Conservation (phyloP, 1,140 invertebrate species). For the Musca vetustissima region DNA sequence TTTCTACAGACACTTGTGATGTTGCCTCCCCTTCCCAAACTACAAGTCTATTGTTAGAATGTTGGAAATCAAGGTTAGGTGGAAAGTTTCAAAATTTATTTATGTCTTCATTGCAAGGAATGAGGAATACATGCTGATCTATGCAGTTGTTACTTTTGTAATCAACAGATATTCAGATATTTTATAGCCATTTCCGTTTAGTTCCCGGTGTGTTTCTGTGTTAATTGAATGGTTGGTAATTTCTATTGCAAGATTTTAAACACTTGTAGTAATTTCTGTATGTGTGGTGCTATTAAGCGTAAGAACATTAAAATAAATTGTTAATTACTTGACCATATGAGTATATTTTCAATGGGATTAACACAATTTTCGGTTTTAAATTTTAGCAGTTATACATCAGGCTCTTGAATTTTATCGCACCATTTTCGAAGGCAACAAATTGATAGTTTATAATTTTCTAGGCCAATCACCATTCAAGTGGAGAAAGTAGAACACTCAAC, state of each 20-base stretch:
- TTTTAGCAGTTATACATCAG: too few species aligned
- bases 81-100: too few species aligned
- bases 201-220: not conserved
- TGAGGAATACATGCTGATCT: too few species aligned
- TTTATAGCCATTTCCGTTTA: too few species aligned
- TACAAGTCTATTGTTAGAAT: not conserved
- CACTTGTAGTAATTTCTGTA: constrained; percentile 8
- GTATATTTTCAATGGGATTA: not conserved
- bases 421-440: too few species aligned
- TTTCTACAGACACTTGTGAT: not conserved
- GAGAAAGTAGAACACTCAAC: too few species aligned
- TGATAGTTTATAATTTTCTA: too few species aligned
- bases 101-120: too few species aligned
- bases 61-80: not conserved
- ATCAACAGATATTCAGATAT: too few species aligned
- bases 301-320: constrained; percentile 4
- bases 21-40: not conserved
- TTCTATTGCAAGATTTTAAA: constrained; percentile 4
- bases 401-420: too few species aligned
- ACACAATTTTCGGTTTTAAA: too few species aligned
- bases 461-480: too few species aligned
- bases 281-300: not conserved
- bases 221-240: not conserved
- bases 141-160: not conserved
- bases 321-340: constrained; percentile 23